Conservation (phyloP, 2,888 invertebrate genomes). For the Drosophila mimica region DNA sequence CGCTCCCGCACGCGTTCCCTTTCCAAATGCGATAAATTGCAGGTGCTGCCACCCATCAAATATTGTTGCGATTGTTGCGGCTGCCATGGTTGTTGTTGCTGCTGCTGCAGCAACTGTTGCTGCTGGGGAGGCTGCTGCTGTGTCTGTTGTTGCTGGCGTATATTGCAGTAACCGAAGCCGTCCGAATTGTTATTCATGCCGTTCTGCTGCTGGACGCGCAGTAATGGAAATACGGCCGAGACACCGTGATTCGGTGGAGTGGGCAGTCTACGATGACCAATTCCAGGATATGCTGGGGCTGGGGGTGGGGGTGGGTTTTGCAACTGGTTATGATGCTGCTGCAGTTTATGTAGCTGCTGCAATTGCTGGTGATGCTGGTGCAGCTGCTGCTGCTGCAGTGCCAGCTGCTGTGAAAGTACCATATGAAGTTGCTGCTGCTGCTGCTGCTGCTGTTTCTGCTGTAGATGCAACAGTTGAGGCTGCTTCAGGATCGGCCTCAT, state of each 20-base stretch:
- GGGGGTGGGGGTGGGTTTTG: neutral
- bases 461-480: slow-evolving; percentile 42
- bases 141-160: neutral
- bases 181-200: slow-evolving; percentile 52
- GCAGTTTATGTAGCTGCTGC: neutral
- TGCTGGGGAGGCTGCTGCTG: neutral
- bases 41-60: neutral
- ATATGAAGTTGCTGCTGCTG: neutral
- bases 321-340: neutral
- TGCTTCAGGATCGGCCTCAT: slow-evolving; percentile 79
- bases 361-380: slow-evolving; percentile 59
- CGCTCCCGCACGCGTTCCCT: neutral
- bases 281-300: neutral
- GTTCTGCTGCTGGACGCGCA: slow-evolving; percentile 80
- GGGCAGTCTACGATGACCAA: slow-evolving; percentile 72
- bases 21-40: neutral
- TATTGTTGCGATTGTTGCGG: neutral
- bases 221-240: slow-evolving; percentile 71
- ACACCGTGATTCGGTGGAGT: slow-evolving; percentile 72
- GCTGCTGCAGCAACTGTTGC: slow-evolving; percentile 1
- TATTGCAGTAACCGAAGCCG: neutral
- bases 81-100: slow-evolving; percentile 8
- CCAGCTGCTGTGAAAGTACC: neutral
- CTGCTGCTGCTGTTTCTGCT: slow-evolving; percentile 11
- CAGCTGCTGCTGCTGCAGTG: slow-evolving; percentile 7